phyloP scores from a whole-genome alignment of 2,113 vertebrate genomes.

The Paratilapia polleni region DNA sequence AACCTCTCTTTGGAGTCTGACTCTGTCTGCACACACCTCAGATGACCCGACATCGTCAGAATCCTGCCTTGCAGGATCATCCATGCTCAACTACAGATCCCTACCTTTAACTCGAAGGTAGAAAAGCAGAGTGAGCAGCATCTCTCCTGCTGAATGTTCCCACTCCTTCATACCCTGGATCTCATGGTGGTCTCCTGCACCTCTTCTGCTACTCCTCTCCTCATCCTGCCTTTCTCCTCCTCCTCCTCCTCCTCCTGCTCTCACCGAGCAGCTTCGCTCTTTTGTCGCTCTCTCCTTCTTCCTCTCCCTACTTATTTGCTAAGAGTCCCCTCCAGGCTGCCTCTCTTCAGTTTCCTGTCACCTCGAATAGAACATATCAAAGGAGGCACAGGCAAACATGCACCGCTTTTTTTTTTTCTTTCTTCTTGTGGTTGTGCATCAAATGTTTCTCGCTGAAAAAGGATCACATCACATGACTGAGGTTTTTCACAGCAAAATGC shows the following conservation, averaged over 20 bases:
- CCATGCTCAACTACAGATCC: conserved; percentile 2
- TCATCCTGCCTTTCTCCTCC: conserved; percentile 26
- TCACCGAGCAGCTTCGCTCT: conserved; percentile 6
- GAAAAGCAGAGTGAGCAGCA: conserved; percentile 81
- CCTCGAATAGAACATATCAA: background rate
- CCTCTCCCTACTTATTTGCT: conserved; percentile 2
- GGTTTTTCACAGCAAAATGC: background rate
- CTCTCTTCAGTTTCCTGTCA: conserved; percentile 5
- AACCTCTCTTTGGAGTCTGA: background rate
- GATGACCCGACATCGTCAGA: background rate
- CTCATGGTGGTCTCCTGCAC: conserved; percentile 29
- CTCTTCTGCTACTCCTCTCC: conserved; percentile 34
- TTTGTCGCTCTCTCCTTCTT: conserved; percentile 15
- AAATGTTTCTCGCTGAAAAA: background rate
- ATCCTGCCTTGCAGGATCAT: background rate
- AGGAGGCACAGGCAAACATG: background rate
- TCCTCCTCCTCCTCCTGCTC: conserved; percentile 28
- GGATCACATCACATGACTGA: conserved; percentile 4
- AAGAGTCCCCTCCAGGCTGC: conserved; percentile 4
- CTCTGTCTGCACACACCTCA: background rate
- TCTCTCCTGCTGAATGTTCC: conserved; percentile 48
- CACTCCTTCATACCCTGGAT: conserved; percentile 31
- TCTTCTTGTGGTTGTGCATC: background rate
- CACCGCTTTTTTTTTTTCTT: background rate
- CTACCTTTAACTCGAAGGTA: conserved; percentile 82